phyloP scores from a whole-genome alignment of 2,797 vertebrate genomes.

The Malacoraja senta region DNA sequence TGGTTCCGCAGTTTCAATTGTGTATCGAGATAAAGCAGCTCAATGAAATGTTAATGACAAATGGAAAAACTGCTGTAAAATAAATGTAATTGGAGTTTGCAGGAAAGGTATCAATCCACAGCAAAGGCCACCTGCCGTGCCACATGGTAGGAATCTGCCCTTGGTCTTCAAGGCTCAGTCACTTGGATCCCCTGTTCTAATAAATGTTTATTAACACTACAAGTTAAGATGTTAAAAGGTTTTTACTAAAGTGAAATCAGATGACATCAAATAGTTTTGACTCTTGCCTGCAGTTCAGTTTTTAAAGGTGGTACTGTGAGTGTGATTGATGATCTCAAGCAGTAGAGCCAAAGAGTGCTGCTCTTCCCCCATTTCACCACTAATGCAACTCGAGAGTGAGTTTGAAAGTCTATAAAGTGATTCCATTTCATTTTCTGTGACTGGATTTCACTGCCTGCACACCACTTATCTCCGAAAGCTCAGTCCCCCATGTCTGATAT shows the following conservation, averaged over 20 bases:
- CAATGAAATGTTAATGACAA: background rate
- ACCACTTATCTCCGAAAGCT: background rate
- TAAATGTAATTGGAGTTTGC: background rate
- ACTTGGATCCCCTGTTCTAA: slow-evolving; percentile 18
- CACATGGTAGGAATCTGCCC: background rate
- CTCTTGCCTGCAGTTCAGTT: slow-evolving; percentile 4
- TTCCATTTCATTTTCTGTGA: background rate
- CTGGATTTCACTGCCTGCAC: background rate
- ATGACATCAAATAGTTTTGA: slow-evolving; percentile 23
- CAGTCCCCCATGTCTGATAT: background rate
- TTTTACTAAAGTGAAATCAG: background rate
- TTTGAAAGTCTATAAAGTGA: background rate
- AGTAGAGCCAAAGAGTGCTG: background rate
- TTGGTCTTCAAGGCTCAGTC: background rate
- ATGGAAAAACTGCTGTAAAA: background rate
- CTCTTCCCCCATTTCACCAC: background rate
- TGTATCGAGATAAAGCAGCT: background rate
- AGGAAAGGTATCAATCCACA: background rate
- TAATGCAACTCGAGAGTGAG: background rate
- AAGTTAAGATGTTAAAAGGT: slow-evolving; percentile 2
- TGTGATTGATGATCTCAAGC: background rate
- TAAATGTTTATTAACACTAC: slow-evolving; percentile 20
- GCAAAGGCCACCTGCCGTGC: background rate
- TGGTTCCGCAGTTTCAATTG: background rate
- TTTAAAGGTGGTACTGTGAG: background rate